phyloP scores from a whole-genome alignment of 2,113 vertebrate species.

The Athene noctua region DNA sequence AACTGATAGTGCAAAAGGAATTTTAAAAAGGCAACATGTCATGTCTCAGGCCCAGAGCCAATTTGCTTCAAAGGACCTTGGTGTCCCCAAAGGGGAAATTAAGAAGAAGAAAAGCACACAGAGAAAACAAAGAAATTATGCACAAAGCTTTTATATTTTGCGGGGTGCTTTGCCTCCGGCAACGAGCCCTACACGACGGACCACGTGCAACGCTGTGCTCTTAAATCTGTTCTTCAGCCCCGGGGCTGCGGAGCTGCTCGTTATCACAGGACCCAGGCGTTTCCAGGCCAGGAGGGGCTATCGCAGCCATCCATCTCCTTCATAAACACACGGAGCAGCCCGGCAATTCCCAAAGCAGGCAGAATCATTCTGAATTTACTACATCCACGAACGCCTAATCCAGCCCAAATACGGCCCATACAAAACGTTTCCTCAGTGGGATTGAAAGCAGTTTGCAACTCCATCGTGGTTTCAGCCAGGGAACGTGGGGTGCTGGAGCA shows the following conservation, averaged over 20 bases:
- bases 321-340: not conserved
- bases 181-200: accelerated
- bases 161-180: not conserved
- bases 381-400: accelerated
- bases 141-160: not conserved
- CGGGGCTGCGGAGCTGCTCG: not conserved
- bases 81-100: not conserved
- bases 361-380: accelerated
- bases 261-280: not conserved
- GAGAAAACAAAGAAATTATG: not conserved
- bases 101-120: accelerated
- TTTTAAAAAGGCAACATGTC: not conserved
- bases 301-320: not conserved
- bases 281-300: not conserved
- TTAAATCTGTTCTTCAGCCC: not conserved
- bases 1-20: slow-evolving; percentile 23
- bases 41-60: not conserved
- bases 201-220: accelerated
- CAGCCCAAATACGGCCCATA: accelerated
- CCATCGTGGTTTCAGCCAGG: accelerated
- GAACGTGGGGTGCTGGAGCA: not conserved
- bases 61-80: not conserved
- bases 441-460: accelerated
- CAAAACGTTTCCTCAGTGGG: accelerated
- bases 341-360: not conserved